Evolutionary conservation across 1,140 invertebrate species (phyloP).

Genomic region (Vanessa tameamea): DNA sequence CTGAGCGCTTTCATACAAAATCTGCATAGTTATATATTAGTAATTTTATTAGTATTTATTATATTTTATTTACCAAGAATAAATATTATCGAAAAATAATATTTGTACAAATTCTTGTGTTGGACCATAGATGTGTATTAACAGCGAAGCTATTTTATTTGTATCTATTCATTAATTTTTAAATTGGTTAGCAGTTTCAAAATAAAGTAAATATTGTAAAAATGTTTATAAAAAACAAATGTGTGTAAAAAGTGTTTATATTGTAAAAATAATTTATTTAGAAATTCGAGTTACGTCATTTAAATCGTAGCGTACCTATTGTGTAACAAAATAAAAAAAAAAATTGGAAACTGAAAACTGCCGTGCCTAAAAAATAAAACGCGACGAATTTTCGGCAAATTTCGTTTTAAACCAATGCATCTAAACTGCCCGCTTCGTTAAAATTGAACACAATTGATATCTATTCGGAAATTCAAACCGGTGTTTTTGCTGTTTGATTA

Average conservation of each 20-base stretch:
- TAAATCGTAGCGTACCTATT: not conserved
- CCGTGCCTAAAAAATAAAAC: slow-evolving; percentile 4
- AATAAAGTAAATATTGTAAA: not conserved
- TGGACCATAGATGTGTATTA: no score
- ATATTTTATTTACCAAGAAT: no score
- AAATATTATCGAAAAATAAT: no score
- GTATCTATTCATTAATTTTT: no score
- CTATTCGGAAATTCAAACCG: not conserved
- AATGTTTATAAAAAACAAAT: no score
- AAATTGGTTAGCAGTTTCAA: no score
- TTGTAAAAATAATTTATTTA: not conserved
- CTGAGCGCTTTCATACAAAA: no score
- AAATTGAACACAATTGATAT: slow-evolving; percentile 14
- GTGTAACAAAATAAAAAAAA: slow-evolving; percentile 13
- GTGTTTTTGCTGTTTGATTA: not conserved
- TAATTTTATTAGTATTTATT: no score
- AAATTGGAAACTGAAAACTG: slow-evolving; percentile 4
- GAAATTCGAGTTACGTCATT: slow-evolving; percentile 13
- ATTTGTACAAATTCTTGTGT: no score
- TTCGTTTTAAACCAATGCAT: slow-evolving; percentile 4
- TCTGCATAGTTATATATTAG: no score
- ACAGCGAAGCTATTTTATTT: no score
- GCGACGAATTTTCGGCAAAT: slow-evolving; percentile 11
- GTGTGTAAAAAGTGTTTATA: not conserved
- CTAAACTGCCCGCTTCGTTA: slow-evolving; percentile 13